A percentile compares a stretch with the other conserved stretches of the same genome.
Conservation (phyloP, 2,888 invertebrate genomes). For the Lepidocyrtinus sp. region DNA sequence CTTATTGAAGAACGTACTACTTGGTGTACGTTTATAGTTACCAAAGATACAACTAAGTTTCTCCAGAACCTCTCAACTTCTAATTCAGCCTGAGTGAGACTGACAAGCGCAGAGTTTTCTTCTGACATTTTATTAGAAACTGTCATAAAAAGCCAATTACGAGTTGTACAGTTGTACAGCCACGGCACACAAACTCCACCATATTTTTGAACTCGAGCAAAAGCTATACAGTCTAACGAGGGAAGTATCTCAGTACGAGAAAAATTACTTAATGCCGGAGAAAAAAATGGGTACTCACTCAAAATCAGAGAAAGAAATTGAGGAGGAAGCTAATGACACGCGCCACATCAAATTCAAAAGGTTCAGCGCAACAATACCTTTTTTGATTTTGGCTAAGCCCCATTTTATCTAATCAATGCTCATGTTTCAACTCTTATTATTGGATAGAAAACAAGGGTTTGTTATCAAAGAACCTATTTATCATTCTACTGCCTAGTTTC, state of each 20-base stretch:
- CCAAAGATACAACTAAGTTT: conserved; percentile 12
- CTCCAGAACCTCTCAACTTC: conserved; percentile 23
- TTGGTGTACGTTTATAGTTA: too few species aligned
- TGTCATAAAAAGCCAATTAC: conserved; percentile 58
- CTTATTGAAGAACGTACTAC: too few species aligned
- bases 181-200: background rate
- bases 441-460: conserved; percentile 6
- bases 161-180: conserved; percentile 25
- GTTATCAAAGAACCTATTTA: conserved; percentile 43
- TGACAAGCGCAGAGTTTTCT: conserved; percentile 39
- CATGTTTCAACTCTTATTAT: background rate
- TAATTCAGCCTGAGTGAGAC: conserved; percentile 32
- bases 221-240: background rate
- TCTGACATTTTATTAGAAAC: conserved; percentile 46
- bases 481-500: conserved; percentile 40
- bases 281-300: background rate
- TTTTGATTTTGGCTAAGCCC: background rate
- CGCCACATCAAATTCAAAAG: background rate
- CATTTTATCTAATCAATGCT: conserved; percentile 12
- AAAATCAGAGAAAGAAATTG: background rate
- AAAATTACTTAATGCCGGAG: background rate
- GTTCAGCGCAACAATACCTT: background rate
- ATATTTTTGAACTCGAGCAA: too few species aligned
- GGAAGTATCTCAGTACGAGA: background rate
- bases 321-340: conserved; percentile 13